Conservation (phyloP, 2,888 invertebrate species). For the Xanthia togata region DNA sequence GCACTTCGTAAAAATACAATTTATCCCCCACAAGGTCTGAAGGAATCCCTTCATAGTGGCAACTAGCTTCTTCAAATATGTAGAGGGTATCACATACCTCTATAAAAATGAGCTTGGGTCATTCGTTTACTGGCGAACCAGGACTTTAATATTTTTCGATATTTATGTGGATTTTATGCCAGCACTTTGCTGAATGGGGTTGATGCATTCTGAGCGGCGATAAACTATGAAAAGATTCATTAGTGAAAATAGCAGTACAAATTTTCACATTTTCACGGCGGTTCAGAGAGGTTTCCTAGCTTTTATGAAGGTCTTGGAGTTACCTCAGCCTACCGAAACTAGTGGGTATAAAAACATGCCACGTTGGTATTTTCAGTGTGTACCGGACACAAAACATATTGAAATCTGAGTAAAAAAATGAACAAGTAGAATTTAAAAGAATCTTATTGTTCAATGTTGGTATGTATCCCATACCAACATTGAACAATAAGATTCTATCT, state of each 20-base stretch:
- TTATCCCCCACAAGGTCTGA: conserved; percentile 42
- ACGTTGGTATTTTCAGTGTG: not conserved
- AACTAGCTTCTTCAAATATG: conserved; percentile 52
- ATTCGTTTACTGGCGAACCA: conserved; percentile 26
- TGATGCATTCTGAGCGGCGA: conserved; percentile 1
- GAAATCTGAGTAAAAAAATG: conserved; percentile 3
- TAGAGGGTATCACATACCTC: conserved; percentile 28
- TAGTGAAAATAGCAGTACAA: not conserved
- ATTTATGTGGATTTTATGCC: conserved; percentile 27
- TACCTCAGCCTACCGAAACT: not conserved
- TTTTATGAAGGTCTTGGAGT: not conserved
- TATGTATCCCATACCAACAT: not conserved
- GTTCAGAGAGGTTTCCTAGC: not conserved
- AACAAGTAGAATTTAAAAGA: not conserved
- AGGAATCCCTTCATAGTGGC: conserved; percentile 46
- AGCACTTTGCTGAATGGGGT: not conserved
- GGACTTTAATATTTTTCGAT: conserved; percentile 37
- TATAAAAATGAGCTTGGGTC: conserved; percentile 35
- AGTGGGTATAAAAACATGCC: not conserved
- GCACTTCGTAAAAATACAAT: conserved; percentile 55
- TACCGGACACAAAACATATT: not conserved
- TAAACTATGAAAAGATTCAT: conserved; percentile 10
- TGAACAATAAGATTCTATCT: too few relatives aligned
- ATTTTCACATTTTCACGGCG: not conserved
- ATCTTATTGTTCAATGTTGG: conserved; percentile 10